These are phyloP conservation scores for Heliconius aoede DNA, from an alignment of 2,888 invertebrate species.

Conservation along the genomic window DNA sequence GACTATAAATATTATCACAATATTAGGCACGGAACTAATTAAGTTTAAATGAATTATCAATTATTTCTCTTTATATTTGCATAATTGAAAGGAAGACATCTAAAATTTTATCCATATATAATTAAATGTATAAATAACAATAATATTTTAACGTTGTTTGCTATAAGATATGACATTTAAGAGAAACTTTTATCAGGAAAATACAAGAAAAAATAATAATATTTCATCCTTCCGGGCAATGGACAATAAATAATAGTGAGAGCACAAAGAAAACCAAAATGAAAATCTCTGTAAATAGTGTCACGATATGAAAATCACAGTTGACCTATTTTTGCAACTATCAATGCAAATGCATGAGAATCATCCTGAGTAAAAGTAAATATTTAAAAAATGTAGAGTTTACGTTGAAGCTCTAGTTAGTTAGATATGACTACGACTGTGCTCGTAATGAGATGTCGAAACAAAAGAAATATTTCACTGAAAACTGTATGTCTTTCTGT, in stretches of 20 bases:
- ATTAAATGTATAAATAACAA: background rate
- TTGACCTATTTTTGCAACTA: constrained; percentile 29
- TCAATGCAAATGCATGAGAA: constrained; percentile 30
- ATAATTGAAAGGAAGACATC: background rate
- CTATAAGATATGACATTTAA: background rate
- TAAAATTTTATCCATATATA: background rate
- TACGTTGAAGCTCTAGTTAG: background rate
- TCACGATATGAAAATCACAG: constrained; percentile 14
- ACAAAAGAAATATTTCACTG: background rate
- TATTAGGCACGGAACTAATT: constrained; percentile 29
- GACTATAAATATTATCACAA: constrained; percentile 44
- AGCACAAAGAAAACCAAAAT: background rate
- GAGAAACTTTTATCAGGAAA: background rate
- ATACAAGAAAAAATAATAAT: background rate
- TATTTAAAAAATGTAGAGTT: constrained; percentile 20
- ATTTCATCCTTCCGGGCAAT: background rate
- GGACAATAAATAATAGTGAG: background rate
- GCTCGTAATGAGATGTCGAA: background rate
- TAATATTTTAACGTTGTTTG: background rate
- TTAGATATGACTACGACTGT: background rate
- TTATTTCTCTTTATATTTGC: background rate
- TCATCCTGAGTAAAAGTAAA: constrained; percentile 10
- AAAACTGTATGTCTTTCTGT: background rate
- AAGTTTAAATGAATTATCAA: background rate
- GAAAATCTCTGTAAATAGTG: constrained; percentile 9